Percentiles rank a stretch among this genome's conserved stretches.
Conservation (phyloP, 2,888 invertebrate species). For the Callyntrura guangdongensis region DNA sequence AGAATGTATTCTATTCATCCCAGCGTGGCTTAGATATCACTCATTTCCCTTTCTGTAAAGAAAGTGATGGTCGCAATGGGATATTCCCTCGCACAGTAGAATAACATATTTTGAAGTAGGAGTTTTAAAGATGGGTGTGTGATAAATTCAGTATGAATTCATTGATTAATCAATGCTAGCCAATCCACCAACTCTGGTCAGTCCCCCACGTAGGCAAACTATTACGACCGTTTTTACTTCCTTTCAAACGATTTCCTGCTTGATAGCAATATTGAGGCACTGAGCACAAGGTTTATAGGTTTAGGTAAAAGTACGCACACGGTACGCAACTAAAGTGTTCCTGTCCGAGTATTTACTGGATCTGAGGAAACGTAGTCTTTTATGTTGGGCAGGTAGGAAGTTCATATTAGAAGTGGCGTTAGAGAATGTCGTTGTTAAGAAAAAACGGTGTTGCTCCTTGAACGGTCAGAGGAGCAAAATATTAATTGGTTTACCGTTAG, state of each 20-base stretch:
- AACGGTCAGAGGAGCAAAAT: neutral
- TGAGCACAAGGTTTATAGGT: neutral
- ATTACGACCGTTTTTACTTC: neutral
- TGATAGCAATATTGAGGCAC: neutral
- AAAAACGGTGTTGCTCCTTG: neutral
- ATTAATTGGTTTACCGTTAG: neutral
- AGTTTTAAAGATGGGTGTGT: slow-evolving; percentile 27
- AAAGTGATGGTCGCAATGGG: slow-evolving; percentile 20
- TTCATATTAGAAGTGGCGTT: neutral
- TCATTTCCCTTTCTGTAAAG: neutral
- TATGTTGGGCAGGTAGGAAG: neutral
- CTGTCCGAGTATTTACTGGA: neutral
- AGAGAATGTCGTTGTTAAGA: neutral
- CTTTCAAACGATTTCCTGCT: neutral
- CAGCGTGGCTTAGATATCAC: neutral
- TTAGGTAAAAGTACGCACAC: neutral
- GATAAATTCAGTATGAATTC: slow-evolving; percentile 33
- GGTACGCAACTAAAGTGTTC: neutral
- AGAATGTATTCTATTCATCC: neutral
- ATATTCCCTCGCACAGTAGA: neutral
- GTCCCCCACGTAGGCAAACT: neutral
- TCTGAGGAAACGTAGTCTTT: neutral
- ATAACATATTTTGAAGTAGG: neutral
- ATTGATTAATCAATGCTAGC: slow-evolving; percentile 16
- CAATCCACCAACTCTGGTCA: neutral